Conservation (phyloP, 1,140 invertebrate genomes). For the Heliconius melpomene region DNA sequence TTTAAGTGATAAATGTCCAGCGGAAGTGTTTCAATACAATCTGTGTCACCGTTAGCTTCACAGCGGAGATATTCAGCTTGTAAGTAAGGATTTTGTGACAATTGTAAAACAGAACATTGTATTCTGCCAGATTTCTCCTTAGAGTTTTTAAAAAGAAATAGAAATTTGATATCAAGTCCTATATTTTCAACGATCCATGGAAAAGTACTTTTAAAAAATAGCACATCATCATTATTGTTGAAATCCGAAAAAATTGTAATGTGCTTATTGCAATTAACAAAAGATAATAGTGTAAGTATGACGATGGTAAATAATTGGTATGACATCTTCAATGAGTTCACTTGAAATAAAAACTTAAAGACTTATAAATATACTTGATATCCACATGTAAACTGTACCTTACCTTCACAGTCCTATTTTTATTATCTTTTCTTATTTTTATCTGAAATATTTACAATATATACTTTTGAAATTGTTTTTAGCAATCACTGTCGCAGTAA, state of each 20-base stretch:
- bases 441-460: not conserved
- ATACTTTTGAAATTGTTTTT: not conserved
- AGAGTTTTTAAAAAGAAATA: slow-evolving; percentile 43
- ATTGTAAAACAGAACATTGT: slow-evolving; percentile 40
- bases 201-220: slow-evolving; percentile 44
- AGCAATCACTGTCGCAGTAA: not conserved
- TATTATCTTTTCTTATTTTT: not conserved
- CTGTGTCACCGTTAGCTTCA: slow-evolving; percentile 33
- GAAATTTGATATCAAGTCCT: slow-evolving; percentile 36
- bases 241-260: slow-evolving; percentile 48
- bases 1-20: slow-evolving; percentile 27
- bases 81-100: slow-evolving; percentile 39
- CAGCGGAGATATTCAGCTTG: slow-evolving; percentile 46
- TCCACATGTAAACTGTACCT: not conserved
- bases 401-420: not conserved
- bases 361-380: slow-evolving; percentile 1
- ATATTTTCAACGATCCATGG: slow-evolving; percentile 47
- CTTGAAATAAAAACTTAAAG: not conserved
- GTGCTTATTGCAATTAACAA: slow-evolving; percentile 5
- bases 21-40: slow-evolving; percentile 29
- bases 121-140: slow-evolving; percentile 35
- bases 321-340: slow-evolving; percentile 12
- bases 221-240: slow-evolving; percentile 37
- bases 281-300: not conserved
- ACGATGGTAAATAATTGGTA: not conserved